A percentile compares a stretch with the other conserved stretches of the same genome.
Evolutionary conservation across 2,113 vertebrate species (phyloP).

Genomic region (Callithrix jacchus): DNA sequence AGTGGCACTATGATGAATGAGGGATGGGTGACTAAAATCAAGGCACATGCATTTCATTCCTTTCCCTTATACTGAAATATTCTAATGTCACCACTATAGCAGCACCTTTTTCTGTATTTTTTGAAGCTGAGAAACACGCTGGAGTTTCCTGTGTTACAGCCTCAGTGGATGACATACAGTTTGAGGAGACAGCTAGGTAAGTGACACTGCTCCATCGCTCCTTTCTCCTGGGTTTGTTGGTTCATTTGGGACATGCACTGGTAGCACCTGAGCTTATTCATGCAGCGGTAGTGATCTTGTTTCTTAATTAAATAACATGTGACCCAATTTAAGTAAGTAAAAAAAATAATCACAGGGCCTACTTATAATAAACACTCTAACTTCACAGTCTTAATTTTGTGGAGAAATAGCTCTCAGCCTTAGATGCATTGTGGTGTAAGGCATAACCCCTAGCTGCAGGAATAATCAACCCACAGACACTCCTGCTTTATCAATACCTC

Average conservation of each 20-base stretch:
- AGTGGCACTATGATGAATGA: background rate
- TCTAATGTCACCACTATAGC: background rate
- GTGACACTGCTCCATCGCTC: background rate
- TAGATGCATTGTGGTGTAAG: background rate
- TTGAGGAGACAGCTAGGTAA: slow-evolving; percentile 88
- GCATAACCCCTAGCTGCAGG: background rate
- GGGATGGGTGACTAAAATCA: background rate
- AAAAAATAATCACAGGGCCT: background rate
- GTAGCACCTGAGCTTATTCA: background rate
- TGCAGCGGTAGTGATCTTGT: background rate
- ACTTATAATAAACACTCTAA: background rate
- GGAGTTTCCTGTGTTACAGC: slow-evolving; percentile 87
- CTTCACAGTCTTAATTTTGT: background rate
- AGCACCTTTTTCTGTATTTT: slow-evolving; percentile 45
- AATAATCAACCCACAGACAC: background rate
- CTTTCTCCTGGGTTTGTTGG: background rate
- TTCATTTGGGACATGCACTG: background rate
- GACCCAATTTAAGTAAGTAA: background rate
- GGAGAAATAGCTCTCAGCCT: background rate
- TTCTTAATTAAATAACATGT: slow-evolving; percentile 29
- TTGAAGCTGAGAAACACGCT: slow-evolving; percentile 88
- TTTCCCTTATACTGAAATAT: background rate
- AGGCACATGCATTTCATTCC: background rate
- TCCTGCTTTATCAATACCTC: background rate
- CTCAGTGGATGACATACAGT: slow-evolving; percentile 89